phyloP scores from a whole-genome alignment of 2,113 vertebrate species.

The Nibea albiflora region DNA sequence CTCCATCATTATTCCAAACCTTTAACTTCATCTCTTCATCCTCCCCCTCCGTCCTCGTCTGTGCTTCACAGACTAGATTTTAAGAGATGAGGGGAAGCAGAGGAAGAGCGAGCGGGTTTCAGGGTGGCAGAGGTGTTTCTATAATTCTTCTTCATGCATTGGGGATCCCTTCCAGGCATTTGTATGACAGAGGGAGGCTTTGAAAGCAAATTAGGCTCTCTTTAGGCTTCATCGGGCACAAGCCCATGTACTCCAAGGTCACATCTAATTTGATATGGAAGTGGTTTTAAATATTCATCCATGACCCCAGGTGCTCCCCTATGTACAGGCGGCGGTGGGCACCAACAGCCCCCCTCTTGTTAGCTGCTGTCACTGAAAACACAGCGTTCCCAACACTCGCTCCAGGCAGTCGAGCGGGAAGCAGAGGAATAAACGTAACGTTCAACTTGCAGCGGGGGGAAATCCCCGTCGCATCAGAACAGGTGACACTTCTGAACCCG shows the following conservation, averaged over 20 bases:
- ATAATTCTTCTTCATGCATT: conserved; percentile 25
- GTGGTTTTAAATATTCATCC: conserved; percentile 81
- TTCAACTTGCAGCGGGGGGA: conserved; percentile 12
- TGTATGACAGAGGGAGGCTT: conserved; percentile 23
- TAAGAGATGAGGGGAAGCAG: not conserved
- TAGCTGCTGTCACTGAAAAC: conserved; percentile 64
- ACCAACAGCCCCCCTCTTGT: conserved; percentile 38
- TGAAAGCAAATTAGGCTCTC: conserved; percentile 64
- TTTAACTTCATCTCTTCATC: not conserved
- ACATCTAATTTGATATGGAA: conserved; percentile 78
- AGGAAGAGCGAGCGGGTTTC: not conserved
- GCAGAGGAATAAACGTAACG: not conserved
- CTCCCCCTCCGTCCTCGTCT: not conserved
- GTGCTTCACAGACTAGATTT: not conserved
- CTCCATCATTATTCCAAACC: not conserved
- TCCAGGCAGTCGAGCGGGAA: conserved; percentile 48
- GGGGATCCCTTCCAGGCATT: conserved; percentile 56
- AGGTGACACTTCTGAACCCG: conserved; percentile 52
- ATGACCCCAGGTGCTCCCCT: conserved; percentile 73
- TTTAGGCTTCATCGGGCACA: conserved; percentile 64
- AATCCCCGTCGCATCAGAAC: conserved; percentile 30
- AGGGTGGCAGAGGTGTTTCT: conserved; percentile 20
- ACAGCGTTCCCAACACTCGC: conserved; percentile 43
- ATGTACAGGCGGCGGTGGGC: conserved; percentile 25
- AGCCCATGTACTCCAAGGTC: conserved; percentile 75